These are phyloP conservation scores for Murina feae DNA, from an alignment of 2,113 vertebrate species.

Conservation along the genomic window DNA sequence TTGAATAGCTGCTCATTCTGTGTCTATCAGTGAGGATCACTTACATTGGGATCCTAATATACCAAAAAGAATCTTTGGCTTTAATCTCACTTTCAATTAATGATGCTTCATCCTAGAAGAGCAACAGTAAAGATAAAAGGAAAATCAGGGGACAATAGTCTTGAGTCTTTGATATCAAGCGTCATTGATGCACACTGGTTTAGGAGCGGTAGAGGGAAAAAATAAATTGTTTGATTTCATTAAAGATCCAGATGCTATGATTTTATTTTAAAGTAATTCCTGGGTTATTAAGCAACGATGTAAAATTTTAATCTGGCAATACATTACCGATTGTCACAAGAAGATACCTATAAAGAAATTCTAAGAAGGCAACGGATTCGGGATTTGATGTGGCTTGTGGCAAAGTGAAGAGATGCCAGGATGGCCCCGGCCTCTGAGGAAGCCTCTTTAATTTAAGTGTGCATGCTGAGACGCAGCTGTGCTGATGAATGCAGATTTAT, in stretches of 20 bases:
- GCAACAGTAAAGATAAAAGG: neutral
- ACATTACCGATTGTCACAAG: constrained; percentile 50
- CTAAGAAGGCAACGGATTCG: constrained; percentile 74
- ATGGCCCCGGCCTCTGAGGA: constrained; percentile 79
- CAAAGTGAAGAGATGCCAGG: constrained; percentile 77
- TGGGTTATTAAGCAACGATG: neutral
- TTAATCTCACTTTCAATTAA: constrained; percentile 14
- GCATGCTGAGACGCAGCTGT: constrained; percentile 84
- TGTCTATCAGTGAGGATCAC: neutral
- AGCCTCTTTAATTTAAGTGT: constrained; percentile 82
- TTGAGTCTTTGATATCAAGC: neutral
- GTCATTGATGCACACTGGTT: neutral
- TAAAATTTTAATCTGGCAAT: constrained; percentile 47
- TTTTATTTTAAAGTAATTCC: constrained; percentile 3
- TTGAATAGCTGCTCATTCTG: neutral
- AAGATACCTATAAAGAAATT: constrained; percentile 61
- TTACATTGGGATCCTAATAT: neutral
- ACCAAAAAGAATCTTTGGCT: neutral
- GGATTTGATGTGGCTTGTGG: constrained; percentile 79
- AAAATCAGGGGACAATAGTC: neutral
- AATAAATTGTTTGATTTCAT: neutral
- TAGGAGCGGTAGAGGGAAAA: neutral
- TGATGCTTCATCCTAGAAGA: constrained; percentile 4
- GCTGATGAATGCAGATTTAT: constrained; percentile 83
- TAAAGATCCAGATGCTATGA: neutral